A percentile compares a stretch with the other conserved stretches of the same genome.
Evolutionary conservation across 2,797 vertebrate species (phyloP).

Genomic region (Scyliorhinus canicula): DNA sequence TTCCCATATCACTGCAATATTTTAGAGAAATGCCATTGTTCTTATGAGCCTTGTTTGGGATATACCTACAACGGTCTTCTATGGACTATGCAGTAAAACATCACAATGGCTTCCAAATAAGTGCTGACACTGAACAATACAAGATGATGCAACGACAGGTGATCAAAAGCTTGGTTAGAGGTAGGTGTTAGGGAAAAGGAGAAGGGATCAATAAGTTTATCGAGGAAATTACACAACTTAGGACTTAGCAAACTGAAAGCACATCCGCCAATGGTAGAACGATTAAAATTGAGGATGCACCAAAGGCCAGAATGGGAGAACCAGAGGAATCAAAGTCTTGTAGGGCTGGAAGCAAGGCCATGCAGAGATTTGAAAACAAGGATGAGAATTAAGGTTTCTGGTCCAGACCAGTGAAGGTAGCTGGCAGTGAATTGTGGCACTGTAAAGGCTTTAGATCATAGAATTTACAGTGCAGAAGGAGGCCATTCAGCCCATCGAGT

Average conservation of each 20-base stretch:
- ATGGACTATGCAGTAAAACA: background rate
- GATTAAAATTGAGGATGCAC: background rate
- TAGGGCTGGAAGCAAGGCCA: background rate
- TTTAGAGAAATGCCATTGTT: background rate
- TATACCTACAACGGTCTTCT: background rate
- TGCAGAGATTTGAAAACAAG: background rate
- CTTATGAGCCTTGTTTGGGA: background rate
- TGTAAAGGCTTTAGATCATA: too few species aligned
- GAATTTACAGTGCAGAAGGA: too few species aligned
- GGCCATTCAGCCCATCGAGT: too few species aligned
- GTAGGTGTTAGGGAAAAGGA: background rate
- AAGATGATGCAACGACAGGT: background rate
- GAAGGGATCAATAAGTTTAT: too few species aligned
- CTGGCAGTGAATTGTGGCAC: too few species aligned
- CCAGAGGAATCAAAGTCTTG: background rate
- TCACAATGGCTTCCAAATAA: background rate
- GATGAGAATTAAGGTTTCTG: background rate
- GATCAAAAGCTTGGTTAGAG: background rate
- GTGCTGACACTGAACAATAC: background rate
- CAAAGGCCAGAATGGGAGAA: background rate
- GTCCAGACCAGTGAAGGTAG: too few species aligned
- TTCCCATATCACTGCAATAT: background rate
- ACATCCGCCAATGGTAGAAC: background rate
- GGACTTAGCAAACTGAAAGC: background rate
- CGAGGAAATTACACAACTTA: background rate